phyloP scores from a whole-genome alignment of 2,113 vertebrate species.

The Amphiprion percula region DNA sequence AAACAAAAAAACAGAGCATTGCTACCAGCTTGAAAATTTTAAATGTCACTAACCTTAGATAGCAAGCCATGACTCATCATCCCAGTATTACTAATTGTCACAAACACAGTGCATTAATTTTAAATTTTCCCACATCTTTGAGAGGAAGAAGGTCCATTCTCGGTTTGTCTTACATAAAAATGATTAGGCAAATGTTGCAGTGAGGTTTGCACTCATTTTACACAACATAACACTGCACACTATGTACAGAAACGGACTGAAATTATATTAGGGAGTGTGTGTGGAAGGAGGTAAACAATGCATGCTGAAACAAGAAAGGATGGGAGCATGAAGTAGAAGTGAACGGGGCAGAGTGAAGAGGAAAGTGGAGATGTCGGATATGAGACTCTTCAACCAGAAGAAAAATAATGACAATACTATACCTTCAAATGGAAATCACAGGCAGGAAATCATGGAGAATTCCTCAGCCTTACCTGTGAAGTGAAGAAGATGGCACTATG shows the following conservation, averaged over 20 bases:
- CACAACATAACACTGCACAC: not conserved
- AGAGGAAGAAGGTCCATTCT: conserved; percentile 21
- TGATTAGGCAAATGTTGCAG: conserved; percentile 2
- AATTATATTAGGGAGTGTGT: conserved; percentile 24
- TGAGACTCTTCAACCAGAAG: not conserved
- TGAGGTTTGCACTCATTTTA: conserved; percentile 14
- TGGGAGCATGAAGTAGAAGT: not conserved
- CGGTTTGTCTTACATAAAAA: conserved; percentile 11
- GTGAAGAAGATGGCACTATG: not conserved
- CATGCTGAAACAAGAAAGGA: conserved; percentile 11
- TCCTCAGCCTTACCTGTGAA: conserved; percentile 34
- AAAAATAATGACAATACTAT: conserved; percentile 30
- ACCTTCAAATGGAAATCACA: conserved; percentile 44
- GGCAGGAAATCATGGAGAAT: conserved; percentile 4
- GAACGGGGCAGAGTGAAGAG: not conserved
- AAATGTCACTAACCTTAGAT: conserved; percentile 49
- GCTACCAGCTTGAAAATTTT: conserved; percentile 46
- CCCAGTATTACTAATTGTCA: conserved; percentile 16
- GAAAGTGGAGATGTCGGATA: no score
- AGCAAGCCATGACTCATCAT: conserved; percentile 33
- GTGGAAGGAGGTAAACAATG: conserved; percentile 46
- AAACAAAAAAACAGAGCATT: conserved; percentile 33
- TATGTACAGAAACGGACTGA: conserved; percentile 10
- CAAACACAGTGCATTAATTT: conserved; percentile 9
- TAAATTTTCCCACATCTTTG: conserved; percentile 27